A percentile compares a stretch with the other conserved stretches of the same genome.
phyloP scores from a whole-genome alignment of 2,888 invertebrate species.

The Eretmocerus hayati region DNA sequence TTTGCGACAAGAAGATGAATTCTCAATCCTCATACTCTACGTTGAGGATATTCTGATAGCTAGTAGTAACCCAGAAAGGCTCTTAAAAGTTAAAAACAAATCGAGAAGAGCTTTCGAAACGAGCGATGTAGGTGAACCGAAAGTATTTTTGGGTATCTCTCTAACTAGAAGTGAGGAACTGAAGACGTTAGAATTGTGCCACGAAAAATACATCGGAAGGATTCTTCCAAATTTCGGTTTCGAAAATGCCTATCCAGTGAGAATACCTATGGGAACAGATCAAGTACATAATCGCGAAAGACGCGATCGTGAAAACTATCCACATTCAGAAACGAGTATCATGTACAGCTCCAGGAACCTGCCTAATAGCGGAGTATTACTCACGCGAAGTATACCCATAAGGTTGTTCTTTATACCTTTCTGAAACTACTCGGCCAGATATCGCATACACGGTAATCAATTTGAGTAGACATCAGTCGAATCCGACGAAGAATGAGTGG shows the following conservation, averaged over 20 bases:
- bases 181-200: not conserved
- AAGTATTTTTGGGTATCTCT: slow-evolving; percentile 16
- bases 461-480: too few species aligned
- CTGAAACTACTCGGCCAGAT: too few species aligned
- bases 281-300: not conserved
- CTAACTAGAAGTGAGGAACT: slow-evolving; percentile 4
- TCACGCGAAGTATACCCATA: too few species aligned
- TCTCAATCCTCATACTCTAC: not conserved
- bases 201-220: not conserved
- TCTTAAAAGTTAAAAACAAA: slow-evolving; percentile 8
- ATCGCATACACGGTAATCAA: too few species aligned
- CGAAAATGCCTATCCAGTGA: not conserved
- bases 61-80: not conserved
- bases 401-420: too few species aligned
- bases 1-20: not conserved
- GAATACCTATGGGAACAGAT: not conserved
- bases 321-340: too few species aligned
- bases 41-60: slow-evolving; percentile 1
- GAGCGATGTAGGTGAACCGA: slow-evolving; percentile 16
- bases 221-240: not conserved
- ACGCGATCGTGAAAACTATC: too few species aligned
- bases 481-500: too few species aligned
- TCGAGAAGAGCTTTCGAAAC: slow-evolving; percentile 17
- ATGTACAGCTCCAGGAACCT: too few species aligned
- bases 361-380: too few species aligned